phyloP scores from a whole-genome alignment of 2,888 invertebrate genomes.

The Zygothrica quintamaculata region DNA sequence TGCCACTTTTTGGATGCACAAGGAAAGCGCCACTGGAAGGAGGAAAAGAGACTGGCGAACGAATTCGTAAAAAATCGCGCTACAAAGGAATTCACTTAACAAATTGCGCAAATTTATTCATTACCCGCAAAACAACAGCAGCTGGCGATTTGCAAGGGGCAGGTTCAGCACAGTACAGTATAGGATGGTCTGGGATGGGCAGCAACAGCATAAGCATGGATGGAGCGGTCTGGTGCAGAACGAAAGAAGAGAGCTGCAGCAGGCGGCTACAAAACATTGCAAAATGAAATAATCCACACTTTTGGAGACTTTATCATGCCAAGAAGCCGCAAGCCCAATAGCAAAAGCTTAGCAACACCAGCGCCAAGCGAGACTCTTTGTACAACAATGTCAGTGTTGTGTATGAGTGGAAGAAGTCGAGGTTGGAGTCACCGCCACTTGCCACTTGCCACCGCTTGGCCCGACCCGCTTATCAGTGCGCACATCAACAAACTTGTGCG shows the following conservation, averaged over 20 bases:
- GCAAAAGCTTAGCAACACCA: slow-evolving; percentile 33
- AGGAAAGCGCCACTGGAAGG: slow-evolving; percentile 61
- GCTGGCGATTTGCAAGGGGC: slow-evolving; percentile 21
- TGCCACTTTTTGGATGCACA: slow-evolving; percentile 1
- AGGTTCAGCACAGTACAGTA: slow-evolving; percentile 7
- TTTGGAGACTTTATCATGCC: slow-evolving; percentile 74
- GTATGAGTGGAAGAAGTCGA: slow-evolving; percentile 36
- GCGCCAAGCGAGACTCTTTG: slow-evolving; percentile 6
- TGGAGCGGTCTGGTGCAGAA: slow-evolving; percentile 4
- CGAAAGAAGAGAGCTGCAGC: slow-evolving; percentile 12
- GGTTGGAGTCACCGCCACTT: slow-evolving; percentile 48
- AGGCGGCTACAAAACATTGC: slow-evolving; percentile 73
- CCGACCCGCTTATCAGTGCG: slow-evolving; percentile 67
- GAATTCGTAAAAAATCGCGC: slow-evolving; percentile 78
- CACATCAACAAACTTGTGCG: slow-evolving; percentile 66
- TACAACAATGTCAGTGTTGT: slow-evolving; percentile 42
- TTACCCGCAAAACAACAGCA: slow-evolving; percentile 71
- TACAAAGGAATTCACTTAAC: slow-evolving; percentile 82
- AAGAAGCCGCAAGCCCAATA: slow-evolving; percentile 52
- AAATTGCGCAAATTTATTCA: slow-evolving; percentile 82
- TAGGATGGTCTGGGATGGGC: slow-evolving; percentile 3
- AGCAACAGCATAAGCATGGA: no score
- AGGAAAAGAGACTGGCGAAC: slow-evolving; percentile 41
- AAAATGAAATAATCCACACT: slow-evolving; percentile 80
- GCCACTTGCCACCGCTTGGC: slow-evolving; percentile 60